Evolutionary conservation across 2,113 vertebrate genomes (phyloP).

Genomic region (Trogon surrucura): DNA sequence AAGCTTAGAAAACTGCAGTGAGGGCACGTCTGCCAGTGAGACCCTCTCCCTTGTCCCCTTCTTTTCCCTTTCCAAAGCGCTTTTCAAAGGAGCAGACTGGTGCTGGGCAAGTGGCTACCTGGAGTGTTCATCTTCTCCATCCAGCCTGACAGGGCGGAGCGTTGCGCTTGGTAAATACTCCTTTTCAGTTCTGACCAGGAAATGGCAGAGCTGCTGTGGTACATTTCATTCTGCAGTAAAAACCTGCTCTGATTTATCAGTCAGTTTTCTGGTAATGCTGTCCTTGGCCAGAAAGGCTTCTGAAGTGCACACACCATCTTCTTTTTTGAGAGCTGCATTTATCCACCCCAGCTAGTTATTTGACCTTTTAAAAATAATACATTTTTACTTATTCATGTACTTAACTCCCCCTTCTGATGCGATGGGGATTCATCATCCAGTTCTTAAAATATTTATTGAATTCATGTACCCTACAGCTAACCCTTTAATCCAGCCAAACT

Average conservation of each 20-base stretch:
- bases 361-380: neutral
- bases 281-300: neutral
- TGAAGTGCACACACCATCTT: neutral
- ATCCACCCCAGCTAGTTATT: neutral
- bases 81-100: neutral
- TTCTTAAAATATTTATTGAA: constrained; percentile 38
- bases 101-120: neutral
- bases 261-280: neutral
- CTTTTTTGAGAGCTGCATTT: neutral
- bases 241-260: neutral
- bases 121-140: neutral
- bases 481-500: neutral
- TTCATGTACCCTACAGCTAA: neutral
- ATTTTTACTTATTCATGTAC: neutral
- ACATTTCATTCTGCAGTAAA: neutral
- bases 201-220: neutral
- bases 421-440: neutral
- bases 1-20: neutral
- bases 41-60: neutral
- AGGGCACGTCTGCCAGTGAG: neutral
- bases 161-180: rapidly evolving
- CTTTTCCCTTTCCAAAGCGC: neutral
- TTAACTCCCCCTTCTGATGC: neutral
- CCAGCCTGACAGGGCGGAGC: neutral
- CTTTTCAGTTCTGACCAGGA: neutral